Evolutionary conservation across 2,113 vertebrate genomes (phyloP).

Genomic region (Otis tarda): DNA sequence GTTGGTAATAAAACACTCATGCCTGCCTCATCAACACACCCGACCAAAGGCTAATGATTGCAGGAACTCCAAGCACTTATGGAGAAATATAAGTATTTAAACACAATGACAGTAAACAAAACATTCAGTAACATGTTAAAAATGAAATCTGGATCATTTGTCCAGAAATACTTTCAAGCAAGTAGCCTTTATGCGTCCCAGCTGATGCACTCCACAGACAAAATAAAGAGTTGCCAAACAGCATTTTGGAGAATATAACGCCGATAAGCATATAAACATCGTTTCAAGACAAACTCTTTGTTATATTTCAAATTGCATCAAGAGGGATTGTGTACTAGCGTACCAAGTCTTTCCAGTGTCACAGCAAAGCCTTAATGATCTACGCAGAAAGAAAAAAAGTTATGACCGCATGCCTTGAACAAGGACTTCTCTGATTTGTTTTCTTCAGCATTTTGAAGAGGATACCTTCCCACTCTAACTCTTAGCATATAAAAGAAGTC

Average conservation of each 20-base stretch:
- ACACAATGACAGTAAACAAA: not conserved
- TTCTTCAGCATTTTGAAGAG: not conserved
- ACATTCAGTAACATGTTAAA: not conserved
- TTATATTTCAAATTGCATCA: not conserved
- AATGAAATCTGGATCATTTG: not conserved
- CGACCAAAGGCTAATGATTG: not conserved
- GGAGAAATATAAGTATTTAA: not conserved
- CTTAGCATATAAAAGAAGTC: not conserved
- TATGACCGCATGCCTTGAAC: not conserved
- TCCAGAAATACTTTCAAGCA: not conserved
- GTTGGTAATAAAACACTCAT: not conserved
- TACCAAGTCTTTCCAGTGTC: not conserved
- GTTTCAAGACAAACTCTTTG: not conserved
- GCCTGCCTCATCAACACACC: not conserved
- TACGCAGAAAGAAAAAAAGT: not conserved
- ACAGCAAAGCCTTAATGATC: not conserved
- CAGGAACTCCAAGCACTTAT: not conserved
- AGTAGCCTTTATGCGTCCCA: not conserved
- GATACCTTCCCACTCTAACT: not conserved
- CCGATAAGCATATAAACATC: not conserved
- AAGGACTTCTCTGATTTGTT: not conserved
- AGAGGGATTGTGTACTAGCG: not conserved
- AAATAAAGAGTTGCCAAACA: not conserved
- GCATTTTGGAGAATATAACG: not conserved
- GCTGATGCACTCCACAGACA: not conserved